Percentiles rank a stretch among this genome's conserved stretches.
Conservation (phyloP, 2,797 vertebrate species). For the Clarias pachynema region DNA sequence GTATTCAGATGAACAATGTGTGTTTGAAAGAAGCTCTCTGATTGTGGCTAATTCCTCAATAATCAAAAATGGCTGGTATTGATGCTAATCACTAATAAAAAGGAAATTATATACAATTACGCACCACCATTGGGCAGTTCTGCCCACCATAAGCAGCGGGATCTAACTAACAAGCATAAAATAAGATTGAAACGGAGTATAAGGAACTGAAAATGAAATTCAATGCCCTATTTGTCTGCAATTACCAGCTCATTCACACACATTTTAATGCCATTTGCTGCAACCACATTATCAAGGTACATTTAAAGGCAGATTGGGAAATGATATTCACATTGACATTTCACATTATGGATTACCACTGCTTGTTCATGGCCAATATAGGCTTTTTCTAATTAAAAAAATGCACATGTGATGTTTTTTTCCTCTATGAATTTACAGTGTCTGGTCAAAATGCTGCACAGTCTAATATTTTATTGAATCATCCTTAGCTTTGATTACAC, state of each 20-base stretch:
- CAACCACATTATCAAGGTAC: conserved; percentile 64
- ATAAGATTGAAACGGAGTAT: conserved; percentile 99
- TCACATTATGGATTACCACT: background rate
- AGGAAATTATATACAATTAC: conserved; percentile 98
- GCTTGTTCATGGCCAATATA: background rate
- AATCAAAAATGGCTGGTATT: conserved; percentile 84
- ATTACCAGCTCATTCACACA: conserved; percentile 98
- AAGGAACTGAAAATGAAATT: conserved; percentile 99
- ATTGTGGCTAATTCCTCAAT: conserved; percentile 79
- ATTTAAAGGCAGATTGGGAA: conserved; percentile 90
- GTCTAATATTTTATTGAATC: too few species aligned
- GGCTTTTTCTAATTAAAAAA: conserved; percentile 32
- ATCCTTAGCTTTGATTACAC: too few species aligned
- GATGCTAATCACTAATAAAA: conserved; percentile 91
- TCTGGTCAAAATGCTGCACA: too few species aligned
- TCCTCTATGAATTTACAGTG: background rate
- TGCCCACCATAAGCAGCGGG: conserved; percentile 97
- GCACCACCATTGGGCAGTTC: conserved; percentile 93
- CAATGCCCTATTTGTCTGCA: conserved; percentile 99
- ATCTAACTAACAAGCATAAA: conserved; percentile 99
- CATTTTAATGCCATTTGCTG: conserved; percentile 79
- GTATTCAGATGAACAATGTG: conserved; percentile 68
- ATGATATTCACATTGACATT: background rate
- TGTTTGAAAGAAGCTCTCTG: conserved; percentile 81
- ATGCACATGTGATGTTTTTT: conserved; percentile 2